Evolutionary conservation across 2,888 invertebrate species (phyloP).

Genomic region (Kryphioiulus occultus): DNA sequence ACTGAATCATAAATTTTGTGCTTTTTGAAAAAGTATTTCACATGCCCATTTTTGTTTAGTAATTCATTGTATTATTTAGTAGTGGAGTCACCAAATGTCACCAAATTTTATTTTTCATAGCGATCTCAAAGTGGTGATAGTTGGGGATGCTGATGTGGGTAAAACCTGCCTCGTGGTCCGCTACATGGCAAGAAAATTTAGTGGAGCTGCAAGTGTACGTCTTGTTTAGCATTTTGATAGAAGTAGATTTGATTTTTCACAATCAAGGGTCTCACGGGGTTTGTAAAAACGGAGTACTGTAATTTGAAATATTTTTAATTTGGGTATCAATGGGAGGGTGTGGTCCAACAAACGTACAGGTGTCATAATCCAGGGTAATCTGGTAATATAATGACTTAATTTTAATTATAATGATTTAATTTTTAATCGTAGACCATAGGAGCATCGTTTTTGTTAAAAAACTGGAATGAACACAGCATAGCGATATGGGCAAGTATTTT

Average conservation of each 20-base stretch:
- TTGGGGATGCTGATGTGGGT: conserved; percentile 44
- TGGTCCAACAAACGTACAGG: too few species aligned
- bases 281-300: too few species aligned
- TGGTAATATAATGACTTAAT: too few species aligned
- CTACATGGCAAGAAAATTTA: conserved; percentile 46
- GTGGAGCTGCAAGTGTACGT: conserved; percentile 2
- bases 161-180: conserved; percentile 45
- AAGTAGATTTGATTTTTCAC: too few species aligned
- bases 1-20: too few species aligned
- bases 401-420: too few species aligned
- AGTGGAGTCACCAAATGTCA: too few species aligned
- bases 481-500: conserved; percentile 50
- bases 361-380: too few species aligned
- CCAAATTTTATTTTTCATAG: conserved; percentile 32
- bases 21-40: not conserved
- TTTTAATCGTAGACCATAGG: conserved; percentile 47
- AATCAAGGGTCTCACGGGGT: too few species aligned
- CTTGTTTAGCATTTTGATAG: not conserved
- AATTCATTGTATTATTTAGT: not conserved
- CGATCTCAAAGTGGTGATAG: conserved; percentile 45
- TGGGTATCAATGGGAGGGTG: too few species aligned
- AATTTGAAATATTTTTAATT: too few species aligned
- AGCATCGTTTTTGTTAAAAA: conserved; percentile 50
- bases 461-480: conserved; percentile 47
- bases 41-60: too few species aligned